Evolutionary conservation across 2,113 vertebrate species (phyloP), one percentile per base, ranked within the genome.

Genomic region (Sinocyclocheilus maitianheensis): DNA sequence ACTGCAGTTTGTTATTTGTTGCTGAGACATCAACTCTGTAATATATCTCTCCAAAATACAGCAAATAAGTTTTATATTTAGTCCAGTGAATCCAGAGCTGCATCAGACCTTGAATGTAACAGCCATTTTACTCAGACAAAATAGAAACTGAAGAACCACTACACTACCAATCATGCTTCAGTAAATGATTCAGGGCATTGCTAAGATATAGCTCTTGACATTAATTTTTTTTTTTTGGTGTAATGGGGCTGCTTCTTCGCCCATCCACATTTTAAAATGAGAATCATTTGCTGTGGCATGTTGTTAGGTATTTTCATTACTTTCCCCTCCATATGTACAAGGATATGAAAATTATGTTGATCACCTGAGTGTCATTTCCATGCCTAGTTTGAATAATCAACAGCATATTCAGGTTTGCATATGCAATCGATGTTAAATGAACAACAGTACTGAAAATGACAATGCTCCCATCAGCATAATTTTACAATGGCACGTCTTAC

Each of bases 291-390:
- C 40, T 11, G 40, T 24, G 10, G 24, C 37, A 53, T 82, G 63
- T 48, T 53, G 18, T 71, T 6, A 13, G 40, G n/a, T 37, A 46
- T 4, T 67, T 26, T 81, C 8, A 81, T 81, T 22, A 55, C 53
- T 53, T 67, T 81, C 40, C 60, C 6, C 5, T 81, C n/a, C 43
- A 67, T 16, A 65, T 51, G 7, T 30, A 51, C 62, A 34, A 51
- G 62, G 62, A 78, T n/a, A 62, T 48, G 18, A 86, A 63, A 20
- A 55, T 74, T 24, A 67, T 81, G 55, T 62, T 86, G 79, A 86
- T 81, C 85, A 82, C 26, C 24, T 9, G 43, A 13, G 69, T 9
- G 30, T 63, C 40, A n/a, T 74, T 76, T 76, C n/a, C 58, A 63
- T 58, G 22, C 7, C 55, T 76, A 8, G 72, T 53, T 65, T 86